Evolutionary conservation across 1,140 invertebrate genomes (phyloP).

Genomic region (Drosophila sproati): DNA sequence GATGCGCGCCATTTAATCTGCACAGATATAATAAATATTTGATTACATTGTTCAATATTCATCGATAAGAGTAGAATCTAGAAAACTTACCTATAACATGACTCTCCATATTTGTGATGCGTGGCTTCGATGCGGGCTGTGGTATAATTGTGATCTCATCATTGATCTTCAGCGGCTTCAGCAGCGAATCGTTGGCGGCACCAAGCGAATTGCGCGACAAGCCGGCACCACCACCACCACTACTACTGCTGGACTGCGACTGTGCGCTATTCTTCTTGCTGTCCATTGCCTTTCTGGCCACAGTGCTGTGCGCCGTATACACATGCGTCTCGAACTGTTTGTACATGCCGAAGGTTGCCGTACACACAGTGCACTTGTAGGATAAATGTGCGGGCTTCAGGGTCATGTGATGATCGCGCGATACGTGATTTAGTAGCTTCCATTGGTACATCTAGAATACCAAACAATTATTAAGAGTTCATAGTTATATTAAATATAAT

Average conservation of each 20-base stretch:
- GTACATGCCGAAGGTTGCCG: constrained; percentile 97
- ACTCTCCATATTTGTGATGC: constrained; percentile 84
- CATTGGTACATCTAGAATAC: constrained; percentile 93
- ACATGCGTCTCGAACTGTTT: constrained; percentile 97
- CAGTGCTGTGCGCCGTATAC: constrained; percentile 95
- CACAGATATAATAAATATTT: constrained; percentile 1
- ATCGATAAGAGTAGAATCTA: not conserved
- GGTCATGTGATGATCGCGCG: constrained; percentile 94
- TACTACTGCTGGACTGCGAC: constrained; percentile 54
- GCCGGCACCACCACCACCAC: constrained; percentile 43
- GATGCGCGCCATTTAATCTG: constrained; percentile 68
- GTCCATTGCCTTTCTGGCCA: constrained; percentile 92
- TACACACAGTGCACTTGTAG: constrained; percentile 97
- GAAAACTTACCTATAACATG: constrained; percentile 80
- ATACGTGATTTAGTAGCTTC: constrained; percentile 96
- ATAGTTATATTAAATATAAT: not conserved
- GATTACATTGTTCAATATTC: not conserved
- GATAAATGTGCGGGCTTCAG: constrained; percentile 96
- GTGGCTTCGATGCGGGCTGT: constrained; percentile 88
- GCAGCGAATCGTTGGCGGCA: constrained; percentile 87
- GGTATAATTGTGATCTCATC: constrained; percentile 97
- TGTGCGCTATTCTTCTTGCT: constrained; percentile 87
- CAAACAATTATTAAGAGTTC: constrained; percentile 1
- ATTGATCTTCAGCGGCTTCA: constrained; percentile 95
- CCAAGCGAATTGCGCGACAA: constrained; percentile 62